These are phyloP conservation scores for Archips xylosteana DNA, from an alignment of 2,888 invertebrate genomes.

Conservation along the genomic window DNA sequence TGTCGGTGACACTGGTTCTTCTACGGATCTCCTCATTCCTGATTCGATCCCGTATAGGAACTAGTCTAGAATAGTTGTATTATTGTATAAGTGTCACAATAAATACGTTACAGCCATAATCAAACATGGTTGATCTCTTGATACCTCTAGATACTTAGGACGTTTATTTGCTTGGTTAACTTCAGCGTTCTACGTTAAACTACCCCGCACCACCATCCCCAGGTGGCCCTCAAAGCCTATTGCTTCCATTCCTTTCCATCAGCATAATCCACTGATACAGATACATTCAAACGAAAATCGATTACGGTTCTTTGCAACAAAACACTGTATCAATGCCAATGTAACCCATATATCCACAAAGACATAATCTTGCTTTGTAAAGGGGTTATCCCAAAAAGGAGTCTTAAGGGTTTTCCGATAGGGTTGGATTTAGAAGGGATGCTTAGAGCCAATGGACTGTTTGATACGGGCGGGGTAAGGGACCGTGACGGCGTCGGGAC, in stretches of 20 bases:
- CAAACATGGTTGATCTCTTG: too few species aligned
- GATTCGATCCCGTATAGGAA: too few species aligned
- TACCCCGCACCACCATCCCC: background rate
- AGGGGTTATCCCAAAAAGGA: background rate
- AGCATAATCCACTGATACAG: background rate
- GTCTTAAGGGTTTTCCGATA: background rate
- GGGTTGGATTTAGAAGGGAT: background rate
- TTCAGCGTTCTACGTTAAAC: too few species aligned
- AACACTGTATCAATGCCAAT: slow-evolving; percentile 1
- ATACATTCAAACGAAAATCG: slow-evolving; percentile 7
- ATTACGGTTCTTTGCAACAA: slow-evolving; percentile 10
- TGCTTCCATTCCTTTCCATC: background rate
- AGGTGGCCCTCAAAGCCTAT: background rate
- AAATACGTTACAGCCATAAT: too few species aligned
- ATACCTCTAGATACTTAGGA: too few species aligned
- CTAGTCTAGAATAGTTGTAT: too few species aligned
- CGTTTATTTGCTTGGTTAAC: too few species aligned
- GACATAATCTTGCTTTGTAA: slow-evolving; percentile 3
- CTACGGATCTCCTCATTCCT: too few species aligned
- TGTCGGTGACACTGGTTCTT: too few species aligned
- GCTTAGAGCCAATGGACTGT: slow-evolving; percentile 1
- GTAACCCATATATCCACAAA: background rate
- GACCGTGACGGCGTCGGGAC: slow-evolving; percentile 1
- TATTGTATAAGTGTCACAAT: too few species aligned
- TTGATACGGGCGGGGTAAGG: background rate